Base-by-base conservation (phyloP, 2,113 vertebrate species). In the Epinephelus moara region DNA sequence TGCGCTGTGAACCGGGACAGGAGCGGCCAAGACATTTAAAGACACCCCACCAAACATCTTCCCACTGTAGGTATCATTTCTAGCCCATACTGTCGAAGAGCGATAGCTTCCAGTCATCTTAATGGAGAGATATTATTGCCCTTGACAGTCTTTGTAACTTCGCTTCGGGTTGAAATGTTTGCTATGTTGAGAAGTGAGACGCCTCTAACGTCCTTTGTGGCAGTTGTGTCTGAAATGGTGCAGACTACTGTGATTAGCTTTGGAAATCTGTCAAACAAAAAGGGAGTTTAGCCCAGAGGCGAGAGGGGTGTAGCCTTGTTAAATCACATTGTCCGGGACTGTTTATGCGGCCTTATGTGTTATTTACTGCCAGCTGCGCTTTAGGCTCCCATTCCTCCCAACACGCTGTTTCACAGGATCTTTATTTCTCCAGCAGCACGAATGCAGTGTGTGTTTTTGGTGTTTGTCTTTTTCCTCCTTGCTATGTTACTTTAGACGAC, bases 1-100 rank as follows among this genome's bases (percentile, higher is more conserved):
- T 89, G 30, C 89, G 81, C 94, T 95, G 85, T 94, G 95, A 93
- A 86, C 60, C 86, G 78, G 86, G 90, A 85, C 90, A 82, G 89
- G 62, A 71, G 88, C 91, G 80, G 83, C 33, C 45, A 73, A 89
- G 88, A 90, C 85, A 66, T 79, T 80, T 64, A 90, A 64, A 78
- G 83, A 85, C 23, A 57, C 25, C 70, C 66, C 3, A 72, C 68
- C 70, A 62, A 76, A 90, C 88, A 90, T 89, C 84, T 75, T 70
- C 82, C 80, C 73, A 49, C 88, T 74, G 94, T 94, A 82, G 94
- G 95, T 95, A 92, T 37, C 67, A 19, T 74, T 61, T 64, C 47
- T 17, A 78, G 69, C 78, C 47, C 72, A 15, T 15, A 50, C 59
- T 85, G 71, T 81, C 84, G 67, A 75, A 13, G 25, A 89, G 72